Evolutionary conservation across 2,888 invertebrate genomes (phyloP).

Genomic region (Matsumyia berberina): DNA sequence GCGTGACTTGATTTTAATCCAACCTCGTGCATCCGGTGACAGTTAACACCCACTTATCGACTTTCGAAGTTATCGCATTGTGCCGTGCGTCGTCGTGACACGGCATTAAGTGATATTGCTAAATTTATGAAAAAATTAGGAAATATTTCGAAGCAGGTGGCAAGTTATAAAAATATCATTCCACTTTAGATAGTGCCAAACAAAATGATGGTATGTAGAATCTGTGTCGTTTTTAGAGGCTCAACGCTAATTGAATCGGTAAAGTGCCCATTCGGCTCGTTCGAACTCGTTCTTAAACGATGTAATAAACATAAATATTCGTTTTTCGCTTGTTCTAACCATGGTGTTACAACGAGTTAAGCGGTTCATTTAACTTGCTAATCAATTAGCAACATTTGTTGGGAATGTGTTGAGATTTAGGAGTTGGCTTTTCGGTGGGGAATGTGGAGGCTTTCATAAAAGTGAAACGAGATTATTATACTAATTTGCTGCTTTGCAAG

Average conservation of each 20-base stretch:
- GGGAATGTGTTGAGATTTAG: neutral
- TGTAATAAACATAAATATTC: constrained; percentile 6
- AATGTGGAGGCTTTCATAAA: no score
- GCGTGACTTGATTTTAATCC: constrained; percentile 26
- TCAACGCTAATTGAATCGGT: constrained; percentile 2
- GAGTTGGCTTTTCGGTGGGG: no score
- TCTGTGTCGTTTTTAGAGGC: no score
- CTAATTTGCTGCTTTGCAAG: no score
- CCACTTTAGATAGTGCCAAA: constrained; percentile 14
- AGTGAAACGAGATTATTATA: no score
- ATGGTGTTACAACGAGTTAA: constrained; percentile 22
- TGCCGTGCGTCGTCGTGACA: constrained; percentile 19
- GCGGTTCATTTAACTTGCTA: neutral
- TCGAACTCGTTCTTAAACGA: neutral
- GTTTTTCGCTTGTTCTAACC: constrained; percentile 3
- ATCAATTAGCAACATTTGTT: constrained; percentile 1
- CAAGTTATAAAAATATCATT: neutral
- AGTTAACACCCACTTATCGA: constrained; percentile 1
- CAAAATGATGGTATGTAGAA: neutral
- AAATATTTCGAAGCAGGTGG: neutral
- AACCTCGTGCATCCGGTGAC: constrained; percentile 20
- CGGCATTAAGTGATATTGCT: constrained; percentile 27
- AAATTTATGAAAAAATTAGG: constrained; percentile 1
- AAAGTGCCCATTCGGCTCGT: neutral
- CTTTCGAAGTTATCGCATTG: constrained; percentile 2